phyloP scores from a whole-genome alignment of 2,888 invertebrate species.

The Lathronympha strigana region DNA sequence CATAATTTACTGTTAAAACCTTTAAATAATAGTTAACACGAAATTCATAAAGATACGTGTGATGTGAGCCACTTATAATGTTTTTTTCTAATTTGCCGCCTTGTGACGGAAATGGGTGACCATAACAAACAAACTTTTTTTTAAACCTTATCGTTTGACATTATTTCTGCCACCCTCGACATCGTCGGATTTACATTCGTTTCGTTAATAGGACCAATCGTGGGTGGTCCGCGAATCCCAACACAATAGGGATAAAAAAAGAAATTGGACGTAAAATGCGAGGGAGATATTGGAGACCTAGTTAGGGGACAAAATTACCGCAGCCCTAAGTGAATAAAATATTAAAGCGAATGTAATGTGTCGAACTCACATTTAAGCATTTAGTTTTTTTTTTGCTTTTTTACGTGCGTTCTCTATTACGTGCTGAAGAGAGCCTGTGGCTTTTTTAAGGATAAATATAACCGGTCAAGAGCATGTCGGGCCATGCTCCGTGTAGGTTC shows the following conservation, averaged over 20 bases:
- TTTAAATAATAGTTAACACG: too few relatives aligned
- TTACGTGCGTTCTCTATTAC: too few relatives aligned
- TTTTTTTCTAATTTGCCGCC: neutral
- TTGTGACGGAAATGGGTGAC: neutral
- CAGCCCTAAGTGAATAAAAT: neutral
- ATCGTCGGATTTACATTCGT: conserved; percentile 36
- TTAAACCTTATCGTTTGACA: conserved; percentile 26
- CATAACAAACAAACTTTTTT: neutral
- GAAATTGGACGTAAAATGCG: conserved; percentile 29
- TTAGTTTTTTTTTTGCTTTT: too few relatives aligned
- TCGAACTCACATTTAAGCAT: too few relatives aligned
- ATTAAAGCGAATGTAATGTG: neutral
- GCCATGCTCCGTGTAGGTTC: too few relatives aligned
- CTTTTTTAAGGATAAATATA: too few relatives aligned
- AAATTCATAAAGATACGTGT: too few relatives aligned
- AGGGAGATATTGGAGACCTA: conserved; percentile 24
- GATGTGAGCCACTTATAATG: neutral
- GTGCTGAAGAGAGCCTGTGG: too few relatives aligned
- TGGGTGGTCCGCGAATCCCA: conserved; percentile 46
- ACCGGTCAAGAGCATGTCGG: too few relatives aligned
- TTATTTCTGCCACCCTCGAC: conserved; percentile 24
- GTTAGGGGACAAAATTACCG: conserved; percentile 8
- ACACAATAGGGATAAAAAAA: conserved; percentile 39
- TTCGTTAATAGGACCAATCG: conserved; percentile 36
- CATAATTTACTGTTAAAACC: too few relatives aligned